Evolutionary conservation across 1,140 invertebrate species (phyloP).

Genomic region (Scylla paramamosain): DNA sequence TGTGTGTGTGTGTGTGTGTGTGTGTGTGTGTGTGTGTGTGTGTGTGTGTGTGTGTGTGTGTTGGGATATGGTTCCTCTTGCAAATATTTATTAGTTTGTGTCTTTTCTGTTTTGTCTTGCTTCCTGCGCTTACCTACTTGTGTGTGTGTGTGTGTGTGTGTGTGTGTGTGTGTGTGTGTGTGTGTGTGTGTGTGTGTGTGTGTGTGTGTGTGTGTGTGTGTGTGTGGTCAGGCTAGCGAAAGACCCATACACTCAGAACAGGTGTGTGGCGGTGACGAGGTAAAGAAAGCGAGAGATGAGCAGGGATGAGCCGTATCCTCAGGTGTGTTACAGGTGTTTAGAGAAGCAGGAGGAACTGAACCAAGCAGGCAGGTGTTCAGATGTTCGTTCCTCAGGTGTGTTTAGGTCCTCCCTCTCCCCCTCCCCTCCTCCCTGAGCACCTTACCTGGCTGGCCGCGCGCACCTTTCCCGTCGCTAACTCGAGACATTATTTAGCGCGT

Average conservation of each 20-base stretch:
- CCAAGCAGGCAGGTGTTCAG: too few species aligned
- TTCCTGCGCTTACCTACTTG: background rate
- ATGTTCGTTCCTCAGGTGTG: background rate
- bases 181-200: too few species aligned
- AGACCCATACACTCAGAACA: too few species aligned
- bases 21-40: slow-evolving; percentile 20
- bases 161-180: too few species aligned
- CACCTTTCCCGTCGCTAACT: background rate
- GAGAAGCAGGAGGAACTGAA: too few species aligned
- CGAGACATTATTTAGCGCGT: background rate
- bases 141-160: too few species aligned
- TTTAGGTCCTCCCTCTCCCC: background rate
- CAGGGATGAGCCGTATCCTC: too few species aligned
- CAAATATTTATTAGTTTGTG: background rate
- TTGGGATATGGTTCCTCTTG: background rate
- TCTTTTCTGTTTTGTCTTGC: background rate
- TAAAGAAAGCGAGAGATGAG: too few species aligned
- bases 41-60: background rate
- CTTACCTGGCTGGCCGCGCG: background rate
- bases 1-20: slow-evolving; percentile 10
- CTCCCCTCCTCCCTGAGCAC: background rate
- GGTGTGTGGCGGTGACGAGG: too few species aligned
- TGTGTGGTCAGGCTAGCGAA: too few species aligned
- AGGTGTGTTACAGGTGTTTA: too few species aligned
- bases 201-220: too few species aligned